phyloP scores from a whole-genome alignment of 2,113 vertebrate species.

The Nesoenas mayeri region DNA sequence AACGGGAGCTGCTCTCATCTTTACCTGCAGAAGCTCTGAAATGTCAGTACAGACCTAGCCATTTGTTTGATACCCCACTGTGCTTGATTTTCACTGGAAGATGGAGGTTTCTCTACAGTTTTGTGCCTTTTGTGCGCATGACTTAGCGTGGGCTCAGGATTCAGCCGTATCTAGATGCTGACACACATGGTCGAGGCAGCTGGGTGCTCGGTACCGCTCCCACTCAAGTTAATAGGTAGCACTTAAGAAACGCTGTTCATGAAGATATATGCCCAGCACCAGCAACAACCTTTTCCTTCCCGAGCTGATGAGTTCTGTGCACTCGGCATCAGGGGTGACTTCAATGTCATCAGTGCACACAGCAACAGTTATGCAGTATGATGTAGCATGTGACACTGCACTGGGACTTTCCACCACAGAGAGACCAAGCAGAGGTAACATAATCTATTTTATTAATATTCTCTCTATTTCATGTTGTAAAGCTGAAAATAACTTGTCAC shows the following conservation, averaged over 20 bases:
- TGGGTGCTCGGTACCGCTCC: constrained; percentile 40
- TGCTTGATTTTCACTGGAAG: neutral
- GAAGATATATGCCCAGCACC: neutral
- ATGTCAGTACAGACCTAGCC: neutral
- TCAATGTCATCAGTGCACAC: neutral
- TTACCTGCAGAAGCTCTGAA: neutral
- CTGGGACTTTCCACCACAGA: neutral
- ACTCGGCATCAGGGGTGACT: neutral
- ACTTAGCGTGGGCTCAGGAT: neutral
- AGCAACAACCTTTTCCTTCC: neutral
- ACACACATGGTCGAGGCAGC: constrained; percentile 1
- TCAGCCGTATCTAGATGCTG: neutral
- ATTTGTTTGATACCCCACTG: neutral
- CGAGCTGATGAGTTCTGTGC: neutral
- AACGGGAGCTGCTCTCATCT: neutral
- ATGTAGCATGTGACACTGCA: constrained; percentile 18
- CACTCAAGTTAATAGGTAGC: constrained; percentile 32
- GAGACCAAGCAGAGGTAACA: constrained; percentile 35
- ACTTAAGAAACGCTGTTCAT: neutral
- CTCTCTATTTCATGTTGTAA: constrained; percentile 36
- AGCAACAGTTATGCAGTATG: neutral
- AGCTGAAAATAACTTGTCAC: constrained; percentile 64
- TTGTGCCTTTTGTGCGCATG: neutral
- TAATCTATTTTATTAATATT: constrained; percentile 28
- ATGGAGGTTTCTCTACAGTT: neutral